A percentile compares a stretch with the other conserved stretches of the same genome.
Evolutionary conservation across 2,113 vertebrate genomes (phyloP).

Genomic region (Triplophysa siluroides): DNA sequence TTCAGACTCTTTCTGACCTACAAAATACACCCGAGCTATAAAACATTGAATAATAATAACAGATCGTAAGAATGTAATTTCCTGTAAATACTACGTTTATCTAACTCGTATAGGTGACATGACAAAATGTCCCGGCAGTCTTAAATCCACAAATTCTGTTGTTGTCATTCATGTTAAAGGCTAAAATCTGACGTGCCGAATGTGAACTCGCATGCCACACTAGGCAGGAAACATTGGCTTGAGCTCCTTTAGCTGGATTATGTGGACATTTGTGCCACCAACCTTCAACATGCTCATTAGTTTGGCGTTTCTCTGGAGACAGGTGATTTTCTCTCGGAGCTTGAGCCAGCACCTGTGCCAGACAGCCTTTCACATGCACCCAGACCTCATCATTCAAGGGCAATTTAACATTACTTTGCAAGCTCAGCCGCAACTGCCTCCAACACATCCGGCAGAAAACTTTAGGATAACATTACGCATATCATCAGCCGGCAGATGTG

Average conservation of each 20-base stretch:
- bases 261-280: slow-evolving; percentile 39
- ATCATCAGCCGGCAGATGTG: neutral
- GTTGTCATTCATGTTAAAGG: neutral
- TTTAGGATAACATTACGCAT: neutral
- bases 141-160: neutral
- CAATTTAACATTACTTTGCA: slow-evolving; percentile 45
- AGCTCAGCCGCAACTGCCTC: slow-evolving; percentile 22
- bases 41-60: too few species aligned
- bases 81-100: too few species aligned
- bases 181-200: neutral
- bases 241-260: slow-evolving; percentile 36
- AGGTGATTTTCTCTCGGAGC: slow-evolving; percentile 38
- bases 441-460: neutral
- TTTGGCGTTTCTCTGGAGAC: slow-evolving; percentile 38
- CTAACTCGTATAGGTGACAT: too few species aligned
- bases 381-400: slow-evolving; percentile 50
- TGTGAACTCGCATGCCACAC: neutral
- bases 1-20: neutral
- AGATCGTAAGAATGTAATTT: too few species aligned
- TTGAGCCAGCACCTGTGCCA: slow-evolving; percentile 41
- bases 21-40: neutral
- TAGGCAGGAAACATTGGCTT: slow-evolving; percentile 5
- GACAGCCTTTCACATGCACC: slow-evolving; percentile 42
- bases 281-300: slow-evolving; percentile 49
- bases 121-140: too few species aligned